phyloP scores from a whole-genome alignment of 1,140 invertebrate species.

The Anastatus disparis region DNA sequence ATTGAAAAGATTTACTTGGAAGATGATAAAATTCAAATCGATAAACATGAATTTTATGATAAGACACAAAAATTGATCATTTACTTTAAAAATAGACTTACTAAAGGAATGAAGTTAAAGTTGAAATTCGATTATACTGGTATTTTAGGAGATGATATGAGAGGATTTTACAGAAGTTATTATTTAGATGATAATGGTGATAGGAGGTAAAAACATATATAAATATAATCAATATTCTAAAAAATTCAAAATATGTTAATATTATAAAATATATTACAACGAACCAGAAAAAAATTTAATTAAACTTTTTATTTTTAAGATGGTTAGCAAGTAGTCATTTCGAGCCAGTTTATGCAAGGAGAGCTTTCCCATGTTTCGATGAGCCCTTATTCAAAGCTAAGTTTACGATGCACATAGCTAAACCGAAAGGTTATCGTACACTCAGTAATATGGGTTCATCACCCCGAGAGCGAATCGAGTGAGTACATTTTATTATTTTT shows the following conservation, averaged over 20 bases:
- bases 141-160: conserved; percentile 66
- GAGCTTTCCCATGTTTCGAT: conserved; percentile 91
- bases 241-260: neutral
- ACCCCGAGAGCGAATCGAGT: conserved; percentile 1
- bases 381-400: conserved; percentile 86
- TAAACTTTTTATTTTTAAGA: conserved; percentile 55
- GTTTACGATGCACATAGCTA: conserved; percentile 75
- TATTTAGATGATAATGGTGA: conserved; percentile 64
- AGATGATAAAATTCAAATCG: conserved; percentile 40
- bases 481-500: neutral
- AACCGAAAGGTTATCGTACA: conserved; percentile 56
- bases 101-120: conserved; percentile 48
- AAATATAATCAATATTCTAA: neutral
- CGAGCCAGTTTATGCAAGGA: conserved; percentile 81
- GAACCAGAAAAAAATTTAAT: neutral
- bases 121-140: conserved; percentile 66
- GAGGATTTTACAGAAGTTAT: conserved; percentile 74
- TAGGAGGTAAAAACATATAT: conserved; percentile 44
- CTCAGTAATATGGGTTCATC: conserved; percentile 66
- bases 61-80: conserved; percentile 45
- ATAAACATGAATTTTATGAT: neutral
- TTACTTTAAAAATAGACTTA: conserved; percentile 26
- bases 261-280: neutral
- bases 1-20: neutral
- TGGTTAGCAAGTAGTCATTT: conserved; percentile 83